Evolutionary conservation across 2,113 vertebrate genomes (phyloP), one percentile per base, ranked within the genome.

Genomic region (Xenopus laevis): DNA sequence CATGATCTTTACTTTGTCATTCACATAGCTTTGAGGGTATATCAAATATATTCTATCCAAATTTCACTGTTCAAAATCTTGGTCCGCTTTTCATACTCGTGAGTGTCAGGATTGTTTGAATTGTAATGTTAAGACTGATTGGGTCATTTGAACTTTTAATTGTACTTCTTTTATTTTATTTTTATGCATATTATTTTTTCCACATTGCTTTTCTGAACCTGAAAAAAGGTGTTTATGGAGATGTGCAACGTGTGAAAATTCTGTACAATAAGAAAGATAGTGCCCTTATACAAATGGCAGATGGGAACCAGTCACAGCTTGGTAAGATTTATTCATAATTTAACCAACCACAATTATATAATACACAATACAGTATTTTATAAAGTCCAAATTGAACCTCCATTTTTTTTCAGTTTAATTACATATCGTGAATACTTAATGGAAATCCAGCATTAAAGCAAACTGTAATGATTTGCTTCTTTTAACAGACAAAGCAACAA

Each of bases 191-290:
- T 83, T 86, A 16, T 55, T 80, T 85, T 86, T 88, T 90, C 87
- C 89, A 87, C 86, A 86, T 91, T 89, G 84, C 89, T 88, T 92
- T 83, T 85, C 84, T 93, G 90, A 85, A 90, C 94, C 81, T 91
- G 78, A 91, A 88, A 50, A 50, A 93, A 98, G 96, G 96, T 85
- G 96, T 98, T 85, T 98, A 98, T 79, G 96, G 96, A 71, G 96
- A 98, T 88, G 95, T 96, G 88, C 96, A 98, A 87, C 95, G 96
- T 77, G 96, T 98, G 93, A 98, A 98, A 90, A 98, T 98, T 82
- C 93, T 98, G 52, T 98, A 97, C 91, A 98, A 98, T 89, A 98
- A 98, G 91, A 98, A 98, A 87, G 96, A 98, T 92, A 98, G 95
- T 85, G 95, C 96, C 80, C 93, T 98, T 76, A 96, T 98, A 86